These are phyloP conservation scores for Spilogale gracilis DNA, from an alignment of 2,113 vertebrate species.

Conservation along the genomic window DNA sequence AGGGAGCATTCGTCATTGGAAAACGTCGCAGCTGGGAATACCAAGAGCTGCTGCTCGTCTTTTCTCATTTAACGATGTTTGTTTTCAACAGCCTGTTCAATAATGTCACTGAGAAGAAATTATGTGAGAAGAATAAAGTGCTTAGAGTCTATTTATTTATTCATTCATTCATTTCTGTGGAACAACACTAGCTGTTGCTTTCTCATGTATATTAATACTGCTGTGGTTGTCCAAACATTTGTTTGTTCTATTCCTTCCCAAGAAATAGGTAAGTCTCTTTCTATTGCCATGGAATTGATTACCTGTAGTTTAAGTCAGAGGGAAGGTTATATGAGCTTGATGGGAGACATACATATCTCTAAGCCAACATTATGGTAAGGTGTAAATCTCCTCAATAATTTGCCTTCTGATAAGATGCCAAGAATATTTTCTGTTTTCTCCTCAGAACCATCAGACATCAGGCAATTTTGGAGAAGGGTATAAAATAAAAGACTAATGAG, in stretches of 20 bases:
- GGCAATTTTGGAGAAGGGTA: constrained; percentile 66
- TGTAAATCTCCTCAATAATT: constrained; percentile 67
- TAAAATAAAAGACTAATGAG: constrained; percentile 71
- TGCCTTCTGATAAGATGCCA: constrained; percentile 58
- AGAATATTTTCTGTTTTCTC: constrained; percentile 69
- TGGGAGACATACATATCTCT: constrained; percentile 30
- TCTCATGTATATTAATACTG: constrained; percentile 89
- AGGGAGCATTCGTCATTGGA: constrained; percentile 91
- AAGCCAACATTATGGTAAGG: not conserved
- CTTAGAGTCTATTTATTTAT: constrained; percentile 90
- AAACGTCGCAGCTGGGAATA: constrained; percentile 90
- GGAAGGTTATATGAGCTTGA: constrained; percentile 77
- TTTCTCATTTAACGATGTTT: constrained; percentile 92
- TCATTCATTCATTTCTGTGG: constrained; percentile 90
- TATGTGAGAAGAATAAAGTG: constrained; percentile 92
- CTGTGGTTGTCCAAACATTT: constrained; percentile 82
- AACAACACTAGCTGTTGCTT: constrained; percentile 87
- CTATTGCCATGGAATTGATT: constrained; percentile 72
- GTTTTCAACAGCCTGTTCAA: constrained; percentile 92
- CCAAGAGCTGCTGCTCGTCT: constrained; percentile 86
- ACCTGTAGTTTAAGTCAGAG: constrained; percentile 74
- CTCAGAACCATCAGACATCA: constrained; percentile 46
- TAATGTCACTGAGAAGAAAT: constrained; percentile 91
- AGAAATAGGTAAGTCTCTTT: constrained; percentile 71
- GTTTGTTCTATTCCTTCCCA: constrained; percentile 81